phyloP scores from a whole-genome alignment of 2,797 vertebrate species.

The Tangara arthus region DNA sequence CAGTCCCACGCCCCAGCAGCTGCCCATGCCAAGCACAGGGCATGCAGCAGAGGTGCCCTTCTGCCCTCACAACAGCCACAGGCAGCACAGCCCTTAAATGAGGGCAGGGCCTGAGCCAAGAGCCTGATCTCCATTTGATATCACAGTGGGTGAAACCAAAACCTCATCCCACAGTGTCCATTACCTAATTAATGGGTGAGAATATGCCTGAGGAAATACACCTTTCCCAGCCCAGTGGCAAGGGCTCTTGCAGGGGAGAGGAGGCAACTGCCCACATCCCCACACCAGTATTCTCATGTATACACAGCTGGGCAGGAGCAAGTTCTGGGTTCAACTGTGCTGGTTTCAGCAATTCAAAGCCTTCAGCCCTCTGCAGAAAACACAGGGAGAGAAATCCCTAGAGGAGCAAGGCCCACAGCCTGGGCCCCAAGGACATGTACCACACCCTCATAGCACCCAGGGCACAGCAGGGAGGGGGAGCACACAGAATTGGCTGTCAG shows the following conservation, averaged over 20 bases:
- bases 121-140: neutral
- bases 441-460: neutral
- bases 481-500: neutral
- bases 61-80: rapidly evolving
- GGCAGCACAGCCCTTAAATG: neutral
- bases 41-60: neutral
- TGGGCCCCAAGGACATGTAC: neutral
- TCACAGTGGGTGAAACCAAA: neutral
- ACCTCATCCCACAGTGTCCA: neutral
- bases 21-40: neutral
- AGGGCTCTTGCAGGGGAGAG: neutral
- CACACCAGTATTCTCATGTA: neutral
- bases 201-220: neutral
- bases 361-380: neutral
- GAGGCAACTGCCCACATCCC: neutral
- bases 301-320: neutral
- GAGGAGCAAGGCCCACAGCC: neutral
- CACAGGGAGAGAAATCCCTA: neutral
- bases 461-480: neutral
- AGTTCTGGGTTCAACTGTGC: neutral
- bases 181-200: slow-evolving; percentile 21
- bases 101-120: neutral
- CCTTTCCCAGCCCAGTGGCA: neutral
- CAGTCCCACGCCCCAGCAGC: neutral
- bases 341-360: neutral